Evolutionary conservation across 1,140 invertebrate genomes (phyloP).

Genomic region (Scaptodrosophila lebanonensis): DNA sequence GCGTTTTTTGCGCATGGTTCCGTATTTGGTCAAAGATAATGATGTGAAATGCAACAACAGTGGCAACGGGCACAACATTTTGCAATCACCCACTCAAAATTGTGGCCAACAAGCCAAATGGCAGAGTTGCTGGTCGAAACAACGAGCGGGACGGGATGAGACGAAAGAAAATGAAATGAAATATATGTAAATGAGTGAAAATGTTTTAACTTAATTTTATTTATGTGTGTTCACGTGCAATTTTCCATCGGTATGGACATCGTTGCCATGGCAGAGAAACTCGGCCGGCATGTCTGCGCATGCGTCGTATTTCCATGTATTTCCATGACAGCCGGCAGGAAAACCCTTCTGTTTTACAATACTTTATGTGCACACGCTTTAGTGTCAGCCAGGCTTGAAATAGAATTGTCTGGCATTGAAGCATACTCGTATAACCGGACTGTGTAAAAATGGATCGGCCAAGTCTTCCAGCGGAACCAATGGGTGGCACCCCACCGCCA

Average conservation of each 20-base stretch:
- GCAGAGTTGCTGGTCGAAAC: not conserved
- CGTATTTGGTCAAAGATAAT: conserved; percentile 75
- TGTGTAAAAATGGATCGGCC: not conserved
- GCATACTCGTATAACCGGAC: too few relatives aligned
- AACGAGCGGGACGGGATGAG: too few relatives aligned
- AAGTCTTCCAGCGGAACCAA: not conserved
- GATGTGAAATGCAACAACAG: conserved; percentile 62
- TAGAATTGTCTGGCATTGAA: too few relatives aligned
- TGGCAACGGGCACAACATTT: conserved; percentile 24
- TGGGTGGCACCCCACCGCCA: not conserved
- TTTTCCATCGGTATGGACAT: conserved; percentile 8
- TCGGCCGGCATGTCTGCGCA: not conserved
- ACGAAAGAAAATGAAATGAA: not conserved
- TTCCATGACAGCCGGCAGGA: conserved; percentile 62
- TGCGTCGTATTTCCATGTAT: conserved; percentile 44
- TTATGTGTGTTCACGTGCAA: conserved; percentile 40
- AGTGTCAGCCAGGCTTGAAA: too few relatives aligned
- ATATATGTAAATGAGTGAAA: conserved; percentile 72
- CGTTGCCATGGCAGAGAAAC: conserved; percentile 25
- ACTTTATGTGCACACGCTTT: too few relatives aligned
- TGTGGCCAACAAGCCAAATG: not conserved
- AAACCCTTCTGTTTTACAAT: too few relatives aligned
- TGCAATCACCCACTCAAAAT: conserved; percentile 71
- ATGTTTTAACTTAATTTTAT: conserved; percentile 59
- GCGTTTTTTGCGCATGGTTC: conserved; percentile 68